Evolutionary conservation across 2,113 vertebrate species (phyloP).

Genomic region (Chauna torquata): DNA sequence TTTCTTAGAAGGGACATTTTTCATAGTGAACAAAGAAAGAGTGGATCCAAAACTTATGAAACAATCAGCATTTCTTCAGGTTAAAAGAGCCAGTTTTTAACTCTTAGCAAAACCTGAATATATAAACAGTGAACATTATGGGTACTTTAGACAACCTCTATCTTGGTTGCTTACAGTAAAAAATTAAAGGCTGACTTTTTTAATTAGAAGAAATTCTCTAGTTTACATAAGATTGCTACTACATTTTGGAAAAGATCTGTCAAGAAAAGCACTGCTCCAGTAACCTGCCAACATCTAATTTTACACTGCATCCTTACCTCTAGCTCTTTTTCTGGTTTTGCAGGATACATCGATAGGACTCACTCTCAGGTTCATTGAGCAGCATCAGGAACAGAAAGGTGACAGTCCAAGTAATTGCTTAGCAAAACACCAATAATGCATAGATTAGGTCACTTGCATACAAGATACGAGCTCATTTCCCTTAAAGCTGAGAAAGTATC

Average conservation of each 20-base stretch:
- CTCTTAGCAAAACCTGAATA: not conserved
- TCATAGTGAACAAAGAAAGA: not conserved
- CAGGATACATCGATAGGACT: not conserved
- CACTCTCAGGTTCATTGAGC: not conserved
- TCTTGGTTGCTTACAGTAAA: not conserved
- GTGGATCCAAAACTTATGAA: not conserved
- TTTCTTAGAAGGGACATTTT: conserved; percentile 1
- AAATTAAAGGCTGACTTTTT: not conserved
- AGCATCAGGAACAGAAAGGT: not conserved
- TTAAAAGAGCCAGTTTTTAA: not conserved
- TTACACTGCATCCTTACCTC: not conserved
- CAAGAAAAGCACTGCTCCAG: not conserved
- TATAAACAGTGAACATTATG: not conserved
- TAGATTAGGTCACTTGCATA: not conserved
- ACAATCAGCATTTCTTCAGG: not conserved
- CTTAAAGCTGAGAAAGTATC: not conserved
- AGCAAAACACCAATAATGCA: not conserved
- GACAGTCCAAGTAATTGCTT: not conserved
- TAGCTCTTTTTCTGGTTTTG: not conserved
- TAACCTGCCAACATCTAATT: not conserved
- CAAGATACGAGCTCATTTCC: not conserved
- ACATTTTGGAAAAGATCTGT: not conserved
- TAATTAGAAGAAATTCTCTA: not conserved
- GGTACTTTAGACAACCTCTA: not conserved
- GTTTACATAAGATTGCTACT: not conserved